Conservation (phyloP, 2,888 invertebrate species). For the Lepidochitona cinerea region DNA sequence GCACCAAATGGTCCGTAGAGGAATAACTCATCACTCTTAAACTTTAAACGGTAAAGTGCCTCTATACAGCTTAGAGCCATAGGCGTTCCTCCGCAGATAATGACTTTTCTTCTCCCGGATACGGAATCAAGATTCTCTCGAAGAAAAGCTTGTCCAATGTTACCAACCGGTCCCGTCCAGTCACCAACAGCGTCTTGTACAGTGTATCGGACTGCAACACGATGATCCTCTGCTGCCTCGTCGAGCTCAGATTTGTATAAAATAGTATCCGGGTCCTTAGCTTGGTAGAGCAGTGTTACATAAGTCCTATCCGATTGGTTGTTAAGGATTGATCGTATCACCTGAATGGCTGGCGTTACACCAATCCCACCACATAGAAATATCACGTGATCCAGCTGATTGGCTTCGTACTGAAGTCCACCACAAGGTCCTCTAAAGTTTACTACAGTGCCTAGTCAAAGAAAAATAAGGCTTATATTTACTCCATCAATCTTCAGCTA, state of each 20-base stretch:
- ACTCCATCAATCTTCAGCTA: too few species aligned
- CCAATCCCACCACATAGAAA: constrained; percentile 1
- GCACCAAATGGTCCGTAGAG: background rate
- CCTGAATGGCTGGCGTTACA: background rate
- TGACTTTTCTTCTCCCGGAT: background rate
- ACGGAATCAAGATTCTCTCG: background rate
- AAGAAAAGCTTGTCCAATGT: background rate
- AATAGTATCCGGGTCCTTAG: background rate
- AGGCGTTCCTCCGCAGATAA: background rate
- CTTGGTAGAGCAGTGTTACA: background rate
- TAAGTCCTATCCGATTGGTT: background rate
- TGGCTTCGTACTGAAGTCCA: background rate
- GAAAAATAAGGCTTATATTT: too few species aligned
- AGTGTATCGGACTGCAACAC: background rate
- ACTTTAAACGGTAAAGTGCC: background rate
- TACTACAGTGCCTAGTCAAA: background rate
- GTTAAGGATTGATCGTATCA: background rate
- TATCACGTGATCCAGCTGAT: background rate
- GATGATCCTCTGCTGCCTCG: background rate
- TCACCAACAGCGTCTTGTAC: background rate
- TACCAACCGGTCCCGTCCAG: background rate
- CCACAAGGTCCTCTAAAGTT: constrained; percentile 1
- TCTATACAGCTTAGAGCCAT: background rate
- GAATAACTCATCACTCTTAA: background rate
- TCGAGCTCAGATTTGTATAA: constrained; percentile 5